phyloP scores from a whole-genome alignment of 2,888 invertebrate species.

The Epinotia nisella region DNA sequence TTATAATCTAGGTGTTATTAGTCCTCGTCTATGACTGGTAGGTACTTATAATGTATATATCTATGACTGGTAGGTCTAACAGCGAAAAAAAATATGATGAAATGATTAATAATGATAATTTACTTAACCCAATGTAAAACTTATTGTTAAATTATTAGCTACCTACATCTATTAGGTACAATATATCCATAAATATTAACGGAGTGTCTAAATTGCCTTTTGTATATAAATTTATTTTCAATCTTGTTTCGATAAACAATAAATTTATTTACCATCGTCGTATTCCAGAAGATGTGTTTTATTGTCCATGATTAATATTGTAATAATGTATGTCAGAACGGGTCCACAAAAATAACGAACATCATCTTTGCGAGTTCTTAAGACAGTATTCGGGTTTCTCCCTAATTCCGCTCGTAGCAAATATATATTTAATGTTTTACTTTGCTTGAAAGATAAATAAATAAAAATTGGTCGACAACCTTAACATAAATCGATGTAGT shows the following conservation, averaged over 20 bases:
- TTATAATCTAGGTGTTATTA: too few species aligned
- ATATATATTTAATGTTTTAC: too few species aligned
- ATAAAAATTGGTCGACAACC: too few species aligned
- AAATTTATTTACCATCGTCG: not conserved
- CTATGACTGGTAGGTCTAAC: too few species aligned
- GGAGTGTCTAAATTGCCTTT: conserved; percentile 2
- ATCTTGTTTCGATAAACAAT: not conserved
- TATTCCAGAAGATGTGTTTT: not conserved
- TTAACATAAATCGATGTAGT: too few species aligned
- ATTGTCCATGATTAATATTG: not conserved
- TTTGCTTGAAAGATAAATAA: too few species aligned
- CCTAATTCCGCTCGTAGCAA: too few species aligned
- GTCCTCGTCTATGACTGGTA: too few species aligned
- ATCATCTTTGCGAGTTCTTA: not conserved
- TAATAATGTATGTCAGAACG: not conserved
- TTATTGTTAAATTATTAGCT: not conserved
- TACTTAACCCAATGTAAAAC: not conserved
- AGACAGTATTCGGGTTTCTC: too few species aligned
- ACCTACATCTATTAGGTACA: not conserved
- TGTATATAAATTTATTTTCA: conserved; percentile 12
- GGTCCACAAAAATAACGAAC: not conserved
- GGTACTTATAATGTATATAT: too few species aligned
- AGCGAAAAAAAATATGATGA: not conserved
- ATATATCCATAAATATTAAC: not conserved
- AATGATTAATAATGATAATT: not conserved